Base-by-base conservation (phyloP, 2,888 invertebrate genomes). In the Villa cingulata region DNA sequence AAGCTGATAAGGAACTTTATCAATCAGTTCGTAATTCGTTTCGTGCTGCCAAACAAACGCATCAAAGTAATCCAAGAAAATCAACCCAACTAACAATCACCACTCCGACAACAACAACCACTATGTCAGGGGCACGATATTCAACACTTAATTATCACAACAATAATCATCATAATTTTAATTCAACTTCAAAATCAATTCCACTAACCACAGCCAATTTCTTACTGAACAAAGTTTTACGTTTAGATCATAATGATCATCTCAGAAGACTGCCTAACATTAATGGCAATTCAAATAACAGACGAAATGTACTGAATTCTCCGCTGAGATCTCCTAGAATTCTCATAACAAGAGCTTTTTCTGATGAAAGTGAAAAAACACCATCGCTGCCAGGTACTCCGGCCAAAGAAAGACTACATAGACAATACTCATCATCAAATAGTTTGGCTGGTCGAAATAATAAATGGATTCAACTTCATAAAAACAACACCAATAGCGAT, bases 301-400 rank as follows among this genome's bases (percentile, higher is more conserved):
- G 48, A 47, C 17, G 44, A 48, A 17, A 23, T 48, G 46, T 40
- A 48, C 34, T 50, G 12, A 45, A 18, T 62, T 71, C 48, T 34
- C 63, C 69, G 5, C 68, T 72, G 23, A 72, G 75, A 51, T 82
- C 82, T 9, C 83, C 84, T 1, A 73, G 78, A 46, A 83, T 83
- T 48, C 74, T 82, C 10, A 83, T 84, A 54, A 83, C 83, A 1
- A 70, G 82, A 43, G 82, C 83, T 3, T 78, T 77, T 71, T 83
- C 82, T 17, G 82, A 83, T 58, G 83, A 83, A 59, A 80, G 79
- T 57, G 81, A 80, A 51, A 68, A 65, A 48, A 73, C 73, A 1
- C 74, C 72, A 20, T 73, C 77, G n/a, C 45, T 54, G 37, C 61
- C 62, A 4, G 58, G 57, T 18, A 62, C 68, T 12, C 68, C 69